Conservation (phyloP, 2,797 vertebrate species). For the Tenualosa thibaudeaui region DNA sequence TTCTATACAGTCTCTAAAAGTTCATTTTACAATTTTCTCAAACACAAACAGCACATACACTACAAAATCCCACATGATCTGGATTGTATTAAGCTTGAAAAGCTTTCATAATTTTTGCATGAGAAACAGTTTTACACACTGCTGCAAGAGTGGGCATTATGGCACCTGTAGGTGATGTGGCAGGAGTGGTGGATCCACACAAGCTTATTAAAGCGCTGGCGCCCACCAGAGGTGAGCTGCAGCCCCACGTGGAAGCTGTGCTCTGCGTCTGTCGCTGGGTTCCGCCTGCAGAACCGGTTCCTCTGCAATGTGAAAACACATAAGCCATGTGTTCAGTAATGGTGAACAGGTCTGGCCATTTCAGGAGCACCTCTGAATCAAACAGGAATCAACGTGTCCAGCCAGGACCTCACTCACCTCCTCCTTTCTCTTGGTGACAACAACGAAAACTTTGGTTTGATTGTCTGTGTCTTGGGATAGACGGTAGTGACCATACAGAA, state of each 20-base stretch:
- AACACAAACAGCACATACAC: not conserved
- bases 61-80: not conserved
- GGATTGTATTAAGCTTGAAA: no score
- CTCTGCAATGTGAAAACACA: slow-evolving; percentile 61
- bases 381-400: not conserved
- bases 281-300: slow-evolving; percentile 82
- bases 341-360: not conserved
- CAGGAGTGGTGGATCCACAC: slow-evolving; percentile 98
- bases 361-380: not conserved
- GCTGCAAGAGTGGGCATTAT: no score
- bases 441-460: slow-evolving; percentile 99
- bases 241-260: slow-evolving; percentile 93
- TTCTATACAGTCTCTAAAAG: no score
- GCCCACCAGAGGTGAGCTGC: slow-evolving; percentile 89
- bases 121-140: not conserved
- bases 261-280: slow-evolving; percentile 85
- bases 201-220: slow-evolving; percentile 91
- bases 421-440: slow-evolving; percentile 95
- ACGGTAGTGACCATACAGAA: slow-evolving; percentile 92
- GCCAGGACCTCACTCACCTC: slow-evolving; percentile 74
- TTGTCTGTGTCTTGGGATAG: slow-evolving; percentile 98
- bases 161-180: slow-evolving; percentile 90
- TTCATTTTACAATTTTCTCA: not conserved
- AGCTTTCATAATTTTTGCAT: not conserved
- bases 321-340: no score